Evolutionary conservation across 1,140 invertebrate species (phyloP).

Genomic region (Micrasema minimum): DNA sequence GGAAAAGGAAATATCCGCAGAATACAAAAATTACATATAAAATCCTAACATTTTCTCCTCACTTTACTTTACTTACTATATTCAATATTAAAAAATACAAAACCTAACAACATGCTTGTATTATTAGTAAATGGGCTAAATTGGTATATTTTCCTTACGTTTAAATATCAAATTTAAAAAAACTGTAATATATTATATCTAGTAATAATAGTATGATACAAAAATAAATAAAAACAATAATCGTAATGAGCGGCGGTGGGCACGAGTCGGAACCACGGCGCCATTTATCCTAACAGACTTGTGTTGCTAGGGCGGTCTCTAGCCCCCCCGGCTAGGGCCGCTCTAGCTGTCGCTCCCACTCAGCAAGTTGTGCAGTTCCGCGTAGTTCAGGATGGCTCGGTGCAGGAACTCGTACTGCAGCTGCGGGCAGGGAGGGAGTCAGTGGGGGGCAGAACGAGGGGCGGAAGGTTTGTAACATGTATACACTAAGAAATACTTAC

Average conservation of each 20-base stretch:
- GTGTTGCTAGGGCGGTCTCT: background rate
- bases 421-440: slow-evolving; percentile 64
- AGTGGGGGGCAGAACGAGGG: too few relatives aligned
- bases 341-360: slow-evolving; percentile 52
- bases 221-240: slow-evolving; percentile 35
- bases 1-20: background rate
- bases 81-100: slow-evolving; percentile 38
- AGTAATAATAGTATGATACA: slow-evolving; percentile 18
- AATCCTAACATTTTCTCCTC: slow-evolving; percentile 16
- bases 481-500: slow-evolving; percentile 68
- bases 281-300: slow-evolving; percentile 30
- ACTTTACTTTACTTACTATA: background rate
- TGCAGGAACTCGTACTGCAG: slow-evolving; percentile 92
- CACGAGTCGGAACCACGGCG: background rate
- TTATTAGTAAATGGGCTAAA: slow-evolving; percentile 26
- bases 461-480: too few relatives aligned
- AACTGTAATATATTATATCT: slow-evolving; percentile 31
- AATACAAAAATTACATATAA: slow-evolving; percentile 27
- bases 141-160: slow-evolving; percentile 35
- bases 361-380: slow-evolving; percentile 80
- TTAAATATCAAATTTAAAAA: slow-evolving; percentile 39
- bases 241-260: background rate
- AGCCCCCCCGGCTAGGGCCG: too few relatives aligned
- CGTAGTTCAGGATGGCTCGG: slow-evolving; percentile 89
- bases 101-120: slow-evolving; percentile 35